Percentiles rank a stretch among this genome's conserved stretches.
These are phyloP conservation scores for Arrhamphus sclerolepis DNA, from an alignment of 2,797 vertebrate genomes.

Conservation along the genomic window DNA sequence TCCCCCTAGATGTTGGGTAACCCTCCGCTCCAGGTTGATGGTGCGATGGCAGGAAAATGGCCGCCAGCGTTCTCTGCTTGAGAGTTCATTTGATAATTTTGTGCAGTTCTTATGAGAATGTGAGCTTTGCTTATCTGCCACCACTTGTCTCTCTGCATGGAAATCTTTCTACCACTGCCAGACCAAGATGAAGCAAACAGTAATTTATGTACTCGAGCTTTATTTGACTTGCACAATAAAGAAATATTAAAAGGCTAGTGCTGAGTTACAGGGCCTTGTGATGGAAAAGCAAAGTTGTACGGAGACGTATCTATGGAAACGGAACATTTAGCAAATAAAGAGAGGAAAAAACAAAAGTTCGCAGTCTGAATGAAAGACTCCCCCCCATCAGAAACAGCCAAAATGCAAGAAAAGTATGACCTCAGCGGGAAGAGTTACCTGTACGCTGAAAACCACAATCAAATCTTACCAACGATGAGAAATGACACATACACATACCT, in stretches of 20 bases:
- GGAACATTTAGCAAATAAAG: slow-evolving; percentile 5
- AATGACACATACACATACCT: slow-evolving; percentile 49
- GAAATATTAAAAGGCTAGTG: slow-evolving; percentile 1
- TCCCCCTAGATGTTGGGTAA: slow-evolving; percentile 24
- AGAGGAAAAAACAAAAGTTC: slow-evolving; percentile 7
- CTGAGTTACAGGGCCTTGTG: slow-evolving; percentile 9
- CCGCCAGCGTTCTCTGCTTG: slow-evolving; percentile 7
- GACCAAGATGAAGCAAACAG: slow-evolving; percentile 12
- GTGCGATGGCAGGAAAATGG: slow-evolving; percentile 42
- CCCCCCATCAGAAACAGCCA: slow-evolving; percentile 42
- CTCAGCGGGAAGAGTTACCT: slow-evolving; percentile 63
- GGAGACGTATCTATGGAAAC: slow-evolving; percentile 12
- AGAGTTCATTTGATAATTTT: slow-evolving; percentile 12
- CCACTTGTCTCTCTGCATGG: slow-evolving; percentile 7
- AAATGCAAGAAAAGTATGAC: slow-evolving; percentile 58
- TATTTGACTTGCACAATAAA: slow-evolving; percentile 15
- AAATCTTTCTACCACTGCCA: slow-evolving; percentile 14
- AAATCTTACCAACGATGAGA: slow-evolving; percentile 53
- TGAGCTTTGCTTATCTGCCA: slow-evolving; percentile 10
- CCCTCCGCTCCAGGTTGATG: slow-evolving; percentile 10
- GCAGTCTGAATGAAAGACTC: slow-evolving; percentile 35
- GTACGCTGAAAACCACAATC: slow-evolving; percentile 71
- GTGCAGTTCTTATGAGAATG: slow-evolving; percentile 17
- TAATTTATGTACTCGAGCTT: slow-evolving; percentile 7
- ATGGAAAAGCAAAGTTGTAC: slow-evolving; percentile 5